Base-by-base conservation (phyloP, 2,113 vertebrate species). In the Amazona guildingii region DNA sequence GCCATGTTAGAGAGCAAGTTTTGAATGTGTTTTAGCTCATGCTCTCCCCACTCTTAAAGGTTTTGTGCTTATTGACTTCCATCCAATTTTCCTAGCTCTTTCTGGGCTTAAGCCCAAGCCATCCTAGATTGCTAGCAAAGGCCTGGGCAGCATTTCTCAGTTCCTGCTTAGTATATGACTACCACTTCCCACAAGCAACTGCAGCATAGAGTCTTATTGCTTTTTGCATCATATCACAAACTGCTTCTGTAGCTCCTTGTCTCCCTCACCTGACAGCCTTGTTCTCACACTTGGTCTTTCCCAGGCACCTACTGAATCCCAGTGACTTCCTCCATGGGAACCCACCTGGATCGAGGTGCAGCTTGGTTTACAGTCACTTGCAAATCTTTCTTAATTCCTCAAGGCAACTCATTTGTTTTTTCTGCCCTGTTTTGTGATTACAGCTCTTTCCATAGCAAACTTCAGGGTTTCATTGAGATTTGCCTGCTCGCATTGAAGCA, bases 221-320 rank as follows among this genome's bases (percentile, higher is more conserved):
- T 86, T 85, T 87, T 67, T 88, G 31, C 87, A 35, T 76, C 35
- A 0, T 25, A 52, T 72, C 62, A 23, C 59, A 29, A 57, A 24
- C 24, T 48, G 8, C 67, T 80, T 69, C 6, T 5, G 1, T 1
- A 18, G 75, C 69, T 37, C 82, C 87, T 27, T 61, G 70, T 91
- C 82, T 86, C 92, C 93, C 84, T 95, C 90, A 91, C 87, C 95
- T 84, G 86, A 88, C 89, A 87, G 93, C 81, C 87, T 80, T 61
- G 2, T 24, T 69, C 70, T 79, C 12, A 4, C 33, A 6, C 57
- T 83, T 64, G 39, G n/a, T 79, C 24, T 69, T 92, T 89, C 66
- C 86, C 90, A 79, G 90, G 66, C 51, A 29, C 35, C 43, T 14
- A 3, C 8, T 4, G 17, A 31, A 23, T 54, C 25, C 41, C 63